Evolutionary conservation across 2,113 vertebrate genomes (phyloP), one percentile per base, ranked within the genome.

Genomic region (Perca flavescens): DNA sequence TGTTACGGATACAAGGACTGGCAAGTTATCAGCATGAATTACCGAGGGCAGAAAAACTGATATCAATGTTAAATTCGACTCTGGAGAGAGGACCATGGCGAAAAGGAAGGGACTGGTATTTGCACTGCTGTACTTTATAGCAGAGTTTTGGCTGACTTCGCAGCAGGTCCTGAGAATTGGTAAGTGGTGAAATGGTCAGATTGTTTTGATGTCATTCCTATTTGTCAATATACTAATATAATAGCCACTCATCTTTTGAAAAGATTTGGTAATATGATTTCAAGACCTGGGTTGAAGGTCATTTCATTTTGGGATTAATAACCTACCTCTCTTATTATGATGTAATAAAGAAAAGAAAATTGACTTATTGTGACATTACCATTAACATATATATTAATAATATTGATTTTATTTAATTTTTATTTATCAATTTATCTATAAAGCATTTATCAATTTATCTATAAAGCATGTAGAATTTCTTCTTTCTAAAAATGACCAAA

Each of bases 151-250:
- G 75, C 94, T 94, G 77, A 96, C 96, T 91, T 93, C 94, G 54
- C 96, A 96, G 92, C 97, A 98, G 94, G 97, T 98, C 86, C 95
- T 98, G 87, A 93, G 97, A 92, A 97, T 99, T 90, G 97, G 97
- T 98, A 92, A 97, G 97, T 96, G 62, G n/a, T 10, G 4, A 40
- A 57, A 79, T 12, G 46, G 52, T 82, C 31, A 56, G 3, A n/a
- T 71, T n/a, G 69, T 19, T 9, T 53, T 40, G 1, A 28, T 60
- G 74, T 49, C 13, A 46, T 58, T 68, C 15, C 9, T 60, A 6
- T 6, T 43, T 71, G 60, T 77, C 64, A 58, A 60, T 64, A 5
- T 65, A 6, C 17, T 31, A 50, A 6, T 4, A 3, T 47, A 50
- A 6, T 3, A 5, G 40, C 28, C 28, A 28, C 28, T 28, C 28